phyloP scores from a whole-genome alignment of 2,113 vertebrate genomes.

The Sisor rabdophorus region DNA sequence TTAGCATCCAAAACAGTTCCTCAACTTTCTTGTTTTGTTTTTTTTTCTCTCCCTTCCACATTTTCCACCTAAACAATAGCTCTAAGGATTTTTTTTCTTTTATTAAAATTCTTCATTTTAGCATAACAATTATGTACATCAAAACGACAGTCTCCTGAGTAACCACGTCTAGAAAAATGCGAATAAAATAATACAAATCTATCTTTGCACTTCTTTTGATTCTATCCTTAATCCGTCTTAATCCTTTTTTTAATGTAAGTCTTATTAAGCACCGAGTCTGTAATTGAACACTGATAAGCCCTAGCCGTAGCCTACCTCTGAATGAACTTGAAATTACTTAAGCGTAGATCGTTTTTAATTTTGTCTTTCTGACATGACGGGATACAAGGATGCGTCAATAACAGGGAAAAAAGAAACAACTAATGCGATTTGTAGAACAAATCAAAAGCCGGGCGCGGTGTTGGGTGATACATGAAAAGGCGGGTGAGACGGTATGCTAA shows the following conservation, averaged over 20 bases:
- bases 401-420: not conserved
- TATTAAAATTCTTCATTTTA: not conserved
- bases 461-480: conserved; percentile 55
- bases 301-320: conserved; percentile 51
- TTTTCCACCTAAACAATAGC: too few species aligned
- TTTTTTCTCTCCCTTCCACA: too few species aligned
- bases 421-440: conserved; percentile 1
- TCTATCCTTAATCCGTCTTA: not conserved
- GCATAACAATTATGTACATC: not conserved
- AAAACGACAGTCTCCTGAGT: conserved; percentile 1
- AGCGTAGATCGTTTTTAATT: conserved; percentile 1
- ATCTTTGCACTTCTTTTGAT: conserved; percentile 29
- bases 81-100: too few species aligned
- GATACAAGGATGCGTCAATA: not conserved
- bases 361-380: not conserved
- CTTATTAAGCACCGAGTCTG: conserved; percentile 18
- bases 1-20: too few species aligned
- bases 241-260: conserved; percentile 24
- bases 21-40: too few species aligned
- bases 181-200: not conserved
- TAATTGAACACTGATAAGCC: conserved; percentile 38
- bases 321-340: conserved; percentile 20
- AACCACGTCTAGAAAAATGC: not conserved
- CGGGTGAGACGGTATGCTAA: conserved; percentile 52
- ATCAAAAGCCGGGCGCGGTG: conserved; percentile 27